Conservation (phyloP, 2,113 vertebrate species). For the Daubentonia madagascariensis region DNA sequence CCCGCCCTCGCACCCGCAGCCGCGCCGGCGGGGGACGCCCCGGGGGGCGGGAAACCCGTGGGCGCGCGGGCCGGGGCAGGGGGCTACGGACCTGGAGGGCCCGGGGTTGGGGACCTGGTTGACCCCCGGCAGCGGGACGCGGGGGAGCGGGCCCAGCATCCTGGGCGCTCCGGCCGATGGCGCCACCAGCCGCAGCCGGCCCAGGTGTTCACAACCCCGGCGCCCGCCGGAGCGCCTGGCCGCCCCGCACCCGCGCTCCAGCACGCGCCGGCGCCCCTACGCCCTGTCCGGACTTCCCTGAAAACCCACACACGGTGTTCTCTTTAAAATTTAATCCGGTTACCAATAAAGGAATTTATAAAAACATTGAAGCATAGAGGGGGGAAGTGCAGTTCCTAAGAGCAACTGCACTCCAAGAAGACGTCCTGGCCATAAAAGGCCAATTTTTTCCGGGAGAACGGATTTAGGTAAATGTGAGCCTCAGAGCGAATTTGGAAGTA, state of each 20-base stretch:
- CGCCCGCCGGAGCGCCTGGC: too few species aligned
- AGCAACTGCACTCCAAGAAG: too few species aligned
- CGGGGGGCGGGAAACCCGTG: not conserved
- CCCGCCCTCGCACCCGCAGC: not conserved
- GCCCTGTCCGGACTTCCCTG: not conserved
- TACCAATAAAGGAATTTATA: not conserved
- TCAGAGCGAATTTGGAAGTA: not conserved
- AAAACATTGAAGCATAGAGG: not conserved
- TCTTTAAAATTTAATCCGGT: not conserved
- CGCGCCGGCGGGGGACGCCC: not conserved
- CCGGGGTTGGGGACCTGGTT: not conserved
- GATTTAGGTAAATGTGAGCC: not conserved
- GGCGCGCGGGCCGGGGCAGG: not conserved
- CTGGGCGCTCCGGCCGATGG: not conserved
- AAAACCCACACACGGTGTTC: not conserved
- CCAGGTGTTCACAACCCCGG: too few species aligned
- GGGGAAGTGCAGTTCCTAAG: not conserved
- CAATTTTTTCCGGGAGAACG: rapidly evolving
- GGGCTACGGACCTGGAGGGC: not conserved
- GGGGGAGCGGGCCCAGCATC: not conserved
- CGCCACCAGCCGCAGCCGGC: not conserved
- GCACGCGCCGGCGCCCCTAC: not conserved
- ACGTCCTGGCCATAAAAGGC: not conserved
- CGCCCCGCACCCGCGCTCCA: not conserved
- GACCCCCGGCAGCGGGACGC: rapidly evolving